These are phyloP conservation scores for Philereme transversata DNA, from an alignment of 2,888 invertebrate genomes.

Conservation along the genomic window DNA sequence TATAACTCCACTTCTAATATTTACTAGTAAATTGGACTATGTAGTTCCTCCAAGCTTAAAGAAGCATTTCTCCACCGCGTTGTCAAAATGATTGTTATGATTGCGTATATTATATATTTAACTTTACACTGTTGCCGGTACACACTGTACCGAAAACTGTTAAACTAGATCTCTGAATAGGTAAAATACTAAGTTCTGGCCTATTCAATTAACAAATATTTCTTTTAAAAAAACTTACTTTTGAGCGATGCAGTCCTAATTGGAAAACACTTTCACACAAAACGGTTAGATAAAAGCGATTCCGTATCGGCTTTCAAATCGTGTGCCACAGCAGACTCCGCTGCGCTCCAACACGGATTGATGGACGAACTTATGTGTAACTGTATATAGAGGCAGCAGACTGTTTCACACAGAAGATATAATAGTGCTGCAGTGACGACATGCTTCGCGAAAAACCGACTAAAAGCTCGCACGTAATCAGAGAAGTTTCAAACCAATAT, in stretches of 20 bases:
- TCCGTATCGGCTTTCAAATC: conserved; percentile 33
- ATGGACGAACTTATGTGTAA: conserved; percentile 36
- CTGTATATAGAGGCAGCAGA: conserved; percentile 49
- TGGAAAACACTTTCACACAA: conserved; percentile 34
- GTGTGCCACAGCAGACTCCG: conserved; percentile 52
- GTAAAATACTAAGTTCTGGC: too few relatives aligned
- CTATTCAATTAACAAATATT: too few relatives aligned
- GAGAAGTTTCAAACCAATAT: conserved; percentile 23
- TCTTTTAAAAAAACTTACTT: conserved; percentile 48
- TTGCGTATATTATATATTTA: too few relatives aligned
- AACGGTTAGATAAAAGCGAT: conserved; percentile 45
- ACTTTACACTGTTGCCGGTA: too few relatives aligned
- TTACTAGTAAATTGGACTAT: too few relatives aligned
- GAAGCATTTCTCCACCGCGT: too few relatives aligned
- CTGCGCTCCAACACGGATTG: conserved; percentile 66
- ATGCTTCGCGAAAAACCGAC: conserved; percentile 42
- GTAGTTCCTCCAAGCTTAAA: too few relatives aligned
- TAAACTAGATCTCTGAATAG: too few relatives aligned
- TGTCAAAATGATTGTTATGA: too few relatives aligned
- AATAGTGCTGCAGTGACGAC: conserved; percentile 16
- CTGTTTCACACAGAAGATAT: conserved; percentile 42
- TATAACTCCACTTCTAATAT: too few relatives aligned
- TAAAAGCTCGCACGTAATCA: conserved; percentile 41
- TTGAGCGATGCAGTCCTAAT: conserved; percentile 43
- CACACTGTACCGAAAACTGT: too few relatives aligned